Evolutionary conservation across 2,797 vertebrate genomes (phyloP).

Genomic region (Allobates femoralis): DNA sequence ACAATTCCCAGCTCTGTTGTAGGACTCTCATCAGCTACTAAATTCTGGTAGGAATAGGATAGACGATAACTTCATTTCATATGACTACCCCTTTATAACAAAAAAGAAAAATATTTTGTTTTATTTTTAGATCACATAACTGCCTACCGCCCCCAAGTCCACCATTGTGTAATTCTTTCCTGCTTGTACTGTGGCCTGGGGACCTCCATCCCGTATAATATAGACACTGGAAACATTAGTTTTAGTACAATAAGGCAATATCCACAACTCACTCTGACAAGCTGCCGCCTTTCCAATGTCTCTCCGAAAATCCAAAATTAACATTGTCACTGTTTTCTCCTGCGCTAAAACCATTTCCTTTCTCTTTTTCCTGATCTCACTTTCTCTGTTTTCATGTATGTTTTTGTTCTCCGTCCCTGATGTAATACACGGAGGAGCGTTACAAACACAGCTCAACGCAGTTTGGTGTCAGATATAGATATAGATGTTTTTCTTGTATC

Average conservation of each 20-base stretch:
- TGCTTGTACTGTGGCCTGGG: neutral
- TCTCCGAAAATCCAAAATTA: slow-evolving; percentile 41
- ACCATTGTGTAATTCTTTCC: neutral
- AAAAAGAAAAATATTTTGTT: neutral
- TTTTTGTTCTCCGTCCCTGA: slow-evolving; percentile 51
- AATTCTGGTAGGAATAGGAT: too few relatives aligned
- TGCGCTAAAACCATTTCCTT: slow-evolving; percentile 51
- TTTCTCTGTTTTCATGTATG: slow-evolving; percentile 60
- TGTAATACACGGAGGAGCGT: slow-evolving; percentile 37
- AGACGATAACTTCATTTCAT: too few relatives aligned
- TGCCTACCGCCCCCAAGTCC: neutral
- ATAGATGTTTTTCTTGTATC: slow-evolving; percentile 3
- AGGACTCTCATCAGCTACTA: too few relatives aligned
- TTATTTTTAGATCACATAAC: neutral
- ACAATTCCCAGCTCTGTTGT: too few relatives aligned
- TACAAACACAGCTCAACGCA: slow-evolving; percentile 47
- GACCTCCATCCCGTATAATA: slow-evolving; percentile 24
- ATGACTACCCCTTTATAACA: too few relatives aligned
- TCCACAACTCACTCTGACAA: slow-evolving; percentile 48
- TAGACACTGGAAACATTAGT: slow-evolving; percentile 13
- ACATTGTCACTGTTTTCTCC: slow-evolving; percentile 55
- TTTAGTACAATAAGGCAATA: slow-evolving; percentile 27
- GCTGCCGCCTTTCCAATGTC: slow-evolving; percentile 47
- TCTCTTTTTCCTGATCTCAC: slow-evolving; percentile 55
- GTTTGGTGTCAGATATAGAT: slow-evolving; percentile 26